Conservation (phyloP, 2,888 invertebrate genomes). For the Tipula vernalis region DNA sequence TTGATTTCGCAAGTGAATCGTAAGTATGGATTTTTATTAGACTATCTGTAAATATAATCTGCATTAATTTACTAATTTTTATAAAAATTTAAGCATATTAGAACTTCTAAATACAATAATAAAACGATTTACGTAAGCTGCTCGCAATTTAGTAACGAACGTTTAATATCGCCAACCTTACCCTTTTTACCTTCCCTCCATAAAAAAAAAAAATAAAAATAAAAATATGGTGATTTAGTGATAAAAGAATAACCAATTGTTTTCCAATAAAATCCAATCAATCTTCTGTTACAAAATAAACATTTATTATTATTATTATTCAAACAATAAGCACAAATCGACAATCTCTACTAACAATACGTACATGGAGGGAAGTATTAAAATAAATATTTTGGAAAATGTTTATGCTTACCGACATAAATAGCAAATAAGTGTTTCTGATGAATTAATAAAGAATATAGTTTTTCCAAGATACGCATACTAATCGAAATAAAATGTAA, state of each 20-base stretch:
- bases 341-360: neutral
- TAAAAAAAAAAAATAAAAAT: neutral
- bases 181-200: too few species aligned
- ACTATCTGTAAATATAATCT: too few species aligned
- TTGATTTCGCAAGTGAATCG: too few species aligned
- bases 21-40: too few species aligned
- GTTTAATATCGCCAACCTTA: neutral
- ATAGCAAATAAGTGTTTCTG: neutral
- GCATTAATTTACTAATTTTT: too few species aligned
- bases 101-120: too few species aligned
- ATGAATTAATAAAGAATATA: neutral
- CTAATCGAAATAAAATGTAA: neutral
- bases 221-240: conserved; percentile 11
- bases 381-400: neutral
- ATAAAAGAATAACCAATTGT: conserved; percentile 14
- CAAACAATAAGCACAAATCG: neutral
- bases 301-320: neutral
- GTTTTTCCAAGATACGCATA: neutral
- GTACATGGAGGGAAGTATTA: neutral
- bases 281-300: conserved; percentile 9
- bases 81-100: too few species aligned
- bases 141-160: too few species aligned
- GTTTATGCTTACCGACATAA: neutral
- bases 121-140: too few species aligned
- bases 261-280: conserved; percentile 12